Evolutionary conservation across 2,797 vertebrate genomes (phyloP), one percentile per base, ranked within the genome.

Genomic region (Myoxocephalus aenaeus): DNA sequence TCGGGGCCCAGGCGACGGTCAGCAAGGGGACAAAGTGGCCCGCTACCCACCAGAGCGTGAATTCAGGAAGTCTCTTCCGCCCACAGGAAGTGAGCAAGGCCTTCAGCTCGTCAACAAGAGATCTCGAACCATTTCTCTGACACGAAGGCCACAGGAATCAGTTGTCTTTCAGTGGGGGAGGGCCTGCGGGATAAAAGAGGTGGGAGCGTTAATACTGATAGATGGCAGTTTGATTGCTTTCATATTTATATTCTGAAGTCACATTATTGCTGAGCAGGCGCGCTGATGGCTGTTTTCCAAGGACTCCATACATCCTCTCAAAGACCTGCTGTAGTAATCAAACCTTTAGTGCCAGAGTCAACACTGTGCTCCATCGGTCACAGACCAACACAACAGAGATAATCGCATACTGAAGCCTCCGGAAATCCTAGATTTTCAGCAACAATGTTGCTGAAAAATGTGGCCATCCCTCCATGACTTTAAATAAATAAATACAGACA

Each of bases 111-210:
- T 99, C 98, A 99, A 96, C 98, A 99, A 91, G 98, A 99, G 95
- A 99, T 99, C 95, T 99, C 98, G 76, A 99, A 99, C 98, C 98
- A 99, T 95, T 99, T 99, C 95, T 99, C 98, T 88, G 98, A 99
- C 95, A 99, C 98, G 90, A 99, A 99, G 97, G 98, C 98, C 97
- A 99, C 98, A 22, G 98, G 98, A 93, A 99, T 99, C 89, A 99
- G 98, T 90, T 99, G 98, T 93, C 98, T 96, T 91, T 99, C 98
- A 36, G 97, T 97, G 88, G 98, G 96, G 61, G 98, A 97, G 76
- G 97, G 97, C 95, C 98, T 99, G 95, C 64, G 34, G 92, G 87
- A 15, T 7, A 88, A 88, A 88, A 56, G 29, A 75, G 25, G 64
- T 42, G n/a, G 70, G 18, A 51, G 11, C 2, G 25, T 65, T 25